These are phyloP conservation scores for Pipra filicauda DNA, from an alignment of 2,113 vertebrate genomes.

Conservation along the genomic window DNA sequence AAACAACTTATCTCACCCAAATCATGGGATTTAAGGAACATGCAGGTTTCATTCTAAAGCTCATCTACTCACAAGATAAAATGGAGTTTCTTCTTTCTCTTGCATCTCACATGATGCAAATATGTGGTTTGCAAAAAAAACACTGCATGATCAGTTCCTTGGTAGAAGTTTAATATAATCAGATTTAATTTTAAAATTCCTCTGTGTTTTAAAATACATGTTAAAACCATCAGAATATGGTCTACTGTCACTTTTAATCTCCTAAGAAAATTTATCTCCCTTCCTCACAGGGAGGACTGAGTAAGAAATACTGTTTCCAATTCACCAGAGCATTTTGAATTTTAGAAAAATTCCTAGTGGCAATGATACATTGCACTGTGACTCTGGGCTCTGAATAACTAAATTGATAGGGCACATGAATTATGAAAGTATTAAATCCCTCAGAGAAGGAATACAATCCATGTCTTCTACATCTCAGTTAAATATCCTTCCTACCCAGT, in stretches of 20 bases:
- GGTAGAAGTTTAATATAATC: neutral
- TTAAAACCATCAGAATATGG: neutral
- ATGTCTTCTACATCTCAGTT: neutral
- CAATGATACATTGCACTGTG: neutral
- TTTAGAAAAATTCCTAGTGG: neutral
- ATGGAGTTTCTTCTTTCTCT: neutral
- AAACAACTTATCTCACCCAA: neutral
- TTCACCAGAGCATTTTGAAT: neutral
- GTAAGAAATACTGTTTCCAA: neutral
- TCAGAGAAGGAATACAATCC: neutral
- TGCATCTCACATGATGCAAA: neutral
- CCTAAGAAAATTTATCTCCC: neutral
- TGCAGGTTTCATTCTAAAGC: neutral
- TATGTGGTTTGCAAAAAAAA: neutral
- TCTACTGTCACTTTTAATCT: neutral
- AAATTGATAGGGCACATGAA: neutral
- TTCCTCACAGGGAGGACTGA: neutral
- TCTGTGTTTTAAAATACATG: neutral
- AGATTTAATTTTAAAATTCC: neutral
- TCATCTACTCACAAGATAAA: neutral
- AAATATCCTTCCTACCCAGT: neutral
- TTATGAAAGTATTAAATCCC: neutral
- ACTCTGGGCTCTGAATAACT: neutral
- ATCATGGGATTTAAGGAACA: neutral
- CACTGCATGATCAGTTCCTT: neutral